phyloP scores from a whole-genome alignment of 2,797 vertebrate species.

The Coccyzus lansbergi region DNA sequence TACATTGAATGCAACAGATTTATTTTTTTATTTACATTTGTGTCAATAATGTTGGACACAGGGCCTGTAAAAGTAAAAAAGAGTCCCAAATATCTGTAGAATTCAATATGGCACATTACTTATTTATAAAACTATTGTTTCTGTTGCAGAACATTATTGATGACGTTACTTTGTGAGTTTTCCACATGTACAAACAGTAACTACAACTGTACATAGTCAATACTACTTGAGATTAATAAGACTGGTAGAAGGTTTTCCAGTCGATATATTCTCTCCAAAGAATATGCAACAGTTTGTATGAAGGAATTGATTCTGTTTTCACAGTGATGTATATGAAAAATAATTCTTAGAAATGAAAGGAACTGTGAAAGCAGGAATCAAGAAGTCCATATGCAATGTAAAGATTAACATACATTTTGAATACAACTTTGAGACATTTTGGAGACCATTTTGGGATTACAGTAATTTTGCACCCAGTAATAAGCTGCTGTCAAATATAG shows the following conservation, averaged over 20 bases:
- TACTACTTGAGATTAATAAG: constrained; percentile 63
- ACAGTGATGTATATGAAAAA: constrained; percentile 46
- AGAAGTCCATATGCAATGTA: neutral
- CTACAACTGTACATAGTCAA: constrained; percentile 57
- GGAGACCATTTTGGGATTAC: constrained; percentile 21
- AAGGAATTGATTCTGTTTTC: constrained; percentile 38
- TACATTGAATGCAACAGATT: neutral
- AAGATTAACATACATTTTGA: constrained; percentile 57
- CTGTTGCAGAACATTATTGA: constrained; percentile 56
- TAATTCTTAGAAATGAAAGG: constrained; percentile 8
- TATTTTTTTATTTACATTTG: constrained; percentile 31
- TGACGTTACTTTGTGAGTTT: constrained; percentile 60
- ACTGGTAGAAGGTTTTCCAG: constrained; percentile 54
- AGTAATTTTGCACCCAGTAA: constrained; percentile 35
- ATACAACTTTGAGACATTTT: constrained; percentile 9
- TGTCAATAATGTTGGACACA: constrained; percentile 10
- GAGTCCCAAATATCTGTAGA: constrained; percentile 27
- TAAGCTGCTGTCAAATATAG: constrained; percentile 34
- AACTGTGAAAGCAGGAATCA: neutral
- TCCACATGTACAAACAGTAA: constrained; percentile 28
- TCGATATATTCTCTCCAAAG: constrained; percentile 61
- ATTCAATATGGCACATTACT: constrained; percentile 38
- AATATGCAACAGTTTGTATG: constrained; percentile 30
- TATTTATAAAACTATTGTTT: constrained; percentile 65
- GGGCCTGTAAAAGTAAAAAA: constrained; percentile 46